Evolutionary conservation across 1,140 invertebrate species (phyloP).

Genomic region (Drosophila parabipectinata): DNA sequence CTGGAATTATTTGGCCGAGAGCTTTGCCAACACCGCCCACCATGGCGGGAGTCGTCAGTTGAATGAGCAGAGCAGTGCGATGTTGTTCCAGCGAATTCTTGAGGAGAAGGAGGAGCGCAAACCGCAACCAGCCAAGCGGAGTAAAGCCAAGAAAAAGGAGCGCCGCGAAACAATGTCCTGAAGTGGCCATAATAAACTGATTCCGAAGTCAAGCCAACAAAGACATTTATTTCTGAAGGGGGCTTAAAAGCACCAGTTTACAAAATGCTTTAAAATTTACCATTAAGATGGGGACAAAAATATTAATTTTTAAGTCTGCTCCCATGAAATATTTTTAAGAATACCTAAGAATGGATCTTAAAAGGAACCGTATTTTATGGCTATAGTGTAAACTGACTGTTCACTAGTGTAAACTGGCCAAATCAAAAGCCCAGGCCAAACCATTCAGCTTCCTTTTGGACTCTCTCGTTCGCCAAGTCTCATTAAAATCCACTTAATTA

Average conservation of each 20-base stretch:
- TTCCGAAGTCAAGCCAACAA: slow-evolving; percentile 25
- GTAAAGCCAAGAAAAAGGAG: slow-evolving; percentile 65
- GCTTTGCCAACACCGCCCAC: slow-evolving; percentile 33
- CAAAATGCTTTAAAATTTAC: not conserved
- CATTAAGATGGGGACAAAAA: not conserved
- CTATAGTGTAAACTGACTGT: not conserved
- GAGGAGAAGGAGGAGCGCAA: slow-evolving; percentile 30
- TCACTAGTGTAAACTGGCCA: slow-evolving; percentile 9
- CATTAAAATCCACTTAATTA: slow-evolving; percentile 81
- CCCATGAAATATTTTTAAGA: no score
- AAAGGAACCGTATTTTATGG: not conserved
- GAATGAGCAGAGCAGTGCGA: slow-evolving; percentile 53
- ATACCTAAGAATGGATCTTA: not conserved
- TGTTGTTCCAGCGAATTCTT: slow-evolving; percentile 76
- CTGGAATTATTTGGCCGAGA: slow-evolving; percentile 84
- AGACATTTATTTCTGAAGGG: slow-evolving; percentile 61
- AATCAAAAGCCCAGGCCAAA: slow-evolving; percentile 39
- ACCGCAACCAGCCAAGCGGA: slow-evolving; percentile 54
- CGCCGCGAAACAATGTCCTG: slow-evolving; percentile 52
- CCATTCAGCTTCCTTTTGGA: slow-evolving; percentile 11
- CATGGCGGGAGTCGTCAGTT: slow-evolving; percentile 30
- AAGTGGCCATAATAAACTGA: slow-evolving; percentile 66
- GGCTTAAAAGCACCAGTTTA: slow-evolving; percentile 39
- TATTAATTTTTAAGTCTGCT: not conserved
- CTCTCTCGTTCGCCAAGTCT: slow-evolving; percentile 31